Conservation (phyloP, 2,113 vertebrate genomes). For the Anoura caudifer region DNA sequence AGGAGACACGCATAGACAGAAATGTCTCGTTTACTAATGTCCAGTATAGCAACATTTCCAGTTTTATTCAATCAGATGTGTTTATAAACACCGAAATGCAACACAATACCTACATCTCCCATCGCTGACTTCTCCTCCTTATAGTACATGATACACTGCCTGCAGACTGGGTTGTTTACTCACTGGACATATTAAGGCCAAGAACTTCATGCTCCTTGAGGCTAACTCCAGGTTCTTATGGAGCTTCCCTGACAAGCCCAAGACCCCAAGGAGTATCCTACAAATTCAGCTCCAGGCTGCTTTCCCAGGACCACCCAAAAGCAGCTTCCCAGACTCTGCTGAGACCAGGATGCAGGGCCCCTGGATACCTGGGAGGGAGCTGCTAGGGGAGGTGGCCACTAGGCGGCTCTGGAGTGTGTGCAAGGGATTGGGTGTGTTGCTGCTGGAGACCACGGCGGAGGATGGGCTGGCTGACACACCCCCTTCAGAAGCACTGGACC, state of each 20-base stretch:
- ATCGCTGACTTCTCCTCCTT: neutral
- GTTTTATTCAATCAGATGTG: neutral
- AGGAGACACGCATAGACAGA: neutral
- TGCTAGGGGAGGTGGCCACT: slow-evolving; percentile 81
- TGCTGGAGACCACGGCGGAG: slow-evolving; percentile 66
- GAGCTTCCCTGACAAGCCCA: neutral
- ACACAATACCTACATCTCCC: neutral
- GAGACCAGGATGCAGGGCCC: neutral
- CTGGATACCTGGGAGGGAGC: slow-evolving; percentile 88
- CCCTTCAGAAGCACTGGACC: slow-evolving; percentile 71
- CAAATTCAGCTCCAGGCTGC: neutral
- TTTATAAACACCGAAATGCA: neutral
- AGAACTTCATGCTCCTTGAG: neutral
- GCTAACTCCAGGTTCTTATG: neutral
- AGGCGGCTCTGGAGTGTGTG: slow-evolving; percentile 89
- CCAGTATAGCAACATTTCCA: neutral
- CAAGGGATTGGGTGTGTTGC: slow-evolving; percentile 83
- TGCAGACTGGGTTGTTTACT: neutral
- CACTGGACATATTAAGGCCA: neutral
- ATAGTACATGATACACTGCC: neutral
- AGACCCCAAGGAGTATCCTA: neutral
- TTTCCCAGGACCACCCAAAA: neutral
- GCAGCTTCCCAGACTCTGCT: neutral
- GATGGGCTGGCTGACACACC: slow-evolving; percentile 62
- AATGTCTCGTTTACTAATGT: neutral